Percentiles rank a stretch among this genome's conserved stretches.
Evolutionary conservation across 2,888 invertebrate genomes (phyloP).

Genomic region (Peribatodes rhomboidaria): DNA sequence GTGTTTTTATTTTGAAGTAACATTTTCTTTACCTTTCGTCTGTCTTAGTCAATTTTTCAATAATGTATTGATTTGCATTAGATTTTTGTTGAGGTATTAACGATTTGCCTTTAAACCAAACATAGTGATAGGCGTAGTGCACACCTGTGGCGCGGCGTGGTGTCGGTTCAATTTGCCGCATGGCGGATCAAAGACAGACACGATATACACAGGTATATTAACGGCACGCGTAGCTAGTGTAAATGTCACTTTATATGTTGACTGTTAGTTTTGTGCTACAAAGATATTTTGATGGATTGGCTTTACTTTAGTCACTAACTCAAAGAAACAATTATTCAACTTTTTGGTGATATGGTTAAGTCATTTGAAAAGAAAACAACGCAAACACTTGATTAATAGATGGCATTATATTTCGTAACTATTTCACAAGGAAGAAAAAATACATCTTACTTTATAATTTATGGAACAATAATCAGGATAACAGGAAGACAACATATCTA

Average conservation of each 20-base stretch:
- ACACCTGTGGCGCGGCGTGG: constrained; percentile 63
- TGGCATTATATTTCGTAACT: not conserved
- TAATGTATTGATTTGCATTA: not conserved
- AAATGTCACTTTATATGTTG: constrained; percentile 43
- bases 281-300: constrained; percentile 1
- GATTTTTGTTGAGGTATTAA: constrained; percentile 27
- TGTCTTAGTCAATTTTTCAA: not conserved
- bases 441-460: constrained; percentile 3
- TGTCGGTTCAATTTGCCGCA: constrained; percentile 73
- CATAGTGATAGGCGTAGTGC: constrained; percentile 64
- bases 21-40: not conserved
- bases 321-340: not conserved
- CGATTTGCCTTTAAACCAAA: constrained; percentile 40
- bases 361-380: not conserved
- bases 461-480: not conserved
- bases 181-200: constrained; percentile 73
- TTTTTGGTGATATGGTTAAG: not conserved
- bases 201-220: constrained; percentile 37
- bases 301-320: not conserved
- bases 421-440: not conserved
- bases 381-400: not conserved
- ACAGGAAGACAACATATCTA: not conserved
- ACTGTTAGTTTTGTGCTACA: constrained; percentile 29
- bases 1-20: not conserved
- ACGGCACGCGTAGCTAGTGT: constrained; percentile 40